Conservation (phyloP, 2,797 vertebrate genomes). For the Eulemur albifrons region DNA sequence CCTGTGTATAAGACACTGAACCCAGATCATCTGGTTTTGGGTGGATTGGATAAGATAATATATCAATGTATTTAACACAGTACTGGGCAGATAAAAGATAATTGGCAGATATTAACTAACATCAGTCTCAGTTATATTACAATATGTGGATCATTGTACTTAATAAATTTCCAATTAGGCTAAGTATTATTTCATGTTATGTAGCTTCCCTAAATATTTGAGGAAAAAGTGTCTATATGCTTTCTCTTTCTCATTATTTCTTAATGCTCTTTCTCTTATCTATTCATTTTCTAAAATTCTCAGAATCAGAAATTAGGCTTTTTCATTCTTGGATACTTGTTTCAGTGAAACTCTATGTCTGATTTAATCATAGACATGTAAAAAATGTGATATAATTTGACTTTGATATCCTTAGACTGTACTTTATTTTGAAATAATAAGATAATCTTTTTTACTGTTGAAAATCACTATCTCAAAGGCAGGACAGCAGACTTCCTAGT, state of each 20-base stretch:
- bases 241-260: background rate
- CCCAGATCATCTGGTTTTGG: background rate
- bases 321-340: background rate
- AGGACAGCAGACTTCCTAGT: background rate
- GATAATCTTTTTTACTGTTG: background rate
- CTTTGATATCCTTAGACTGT: background rate
- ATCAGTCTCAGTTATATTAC: background rate
- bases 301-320: background rate
- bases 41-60: background rate
- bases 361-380: background rate
- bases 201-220: background rate
- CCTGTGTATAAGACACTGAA: background rate
- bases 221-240: background rate
- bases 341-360: background rate
- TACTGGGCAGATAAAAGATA: background rate
- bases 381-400: background rate
- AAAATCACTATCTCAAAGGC: background rate
- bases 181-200: background rate
- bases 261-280: background rate
- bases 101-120: background rate
- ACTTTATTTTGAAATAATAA: slow-evolving; percentile 21
- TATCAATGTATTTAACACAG: background rate
- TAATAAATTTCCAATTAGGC: background rate
- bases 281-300: background rate
- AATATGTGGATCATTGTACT: background rate